Evolutionary conservation across 2,797 vertebrate species (phyloP).

Genomic region (Coreius guichenoti): DNA sequence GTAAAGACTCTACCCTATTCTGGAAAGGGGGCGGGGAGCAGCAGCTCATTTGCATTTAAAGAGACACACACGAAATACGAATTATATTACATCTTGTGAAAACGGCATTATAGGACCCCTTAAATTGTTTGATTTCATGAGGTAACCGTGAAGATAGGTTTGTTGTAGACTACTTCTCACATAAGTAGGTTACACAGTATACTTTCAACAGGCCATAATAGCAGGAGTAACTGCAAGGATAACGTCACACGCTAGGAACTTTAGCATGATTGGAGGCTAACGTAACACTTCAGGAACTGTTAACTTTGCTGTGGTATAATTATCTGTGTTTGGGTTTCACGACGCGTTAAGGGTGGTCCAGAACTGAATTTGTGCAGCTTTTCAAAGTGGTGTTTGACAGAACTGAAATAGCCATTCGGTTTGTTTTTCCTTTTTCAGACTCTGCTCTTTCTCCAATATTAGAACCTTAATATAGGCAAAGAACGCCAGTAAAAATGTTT

Average conservation of each 20-base stretch:
- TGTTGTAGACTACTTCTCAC: neutral
- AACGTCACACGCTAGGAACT: neutral
- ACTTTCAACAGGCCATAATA: neutral
- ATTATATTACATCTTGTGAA: no score
- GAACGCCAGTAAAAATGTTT: conserved; percentile 30
- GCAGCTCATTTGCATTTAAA: no score
- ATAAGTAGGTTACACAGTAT: neutral
- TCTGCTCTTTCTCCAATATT: conserved; percentile 32
- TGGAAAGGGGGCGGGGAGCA: no score
- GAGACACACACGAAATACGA: no score
- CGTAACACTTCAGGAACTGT: conserved; percentile 33
- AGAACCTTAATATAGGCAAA: conserved; percentile 50
- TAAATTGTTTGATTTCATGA: neutral
- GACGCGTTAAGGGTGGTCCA: conserved; percentile 40
- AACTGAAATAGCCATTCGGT: conserved; percentile 46
- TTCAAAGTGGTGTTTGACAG: conserved; percentile 54
- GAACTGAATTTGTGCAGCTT: conserved; percentile 47
- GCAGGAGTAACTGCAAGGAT: neutral
- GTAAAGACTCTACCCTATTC: no score
- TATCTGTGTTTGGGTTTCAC: conserved; percentile 54
- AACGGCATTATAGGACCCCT: neutral
- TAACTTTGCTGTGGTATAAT: conserved; percentile 37
- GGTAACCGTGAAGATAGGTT: neutral
- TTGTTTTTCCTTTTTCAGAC: conserved; percentile 55
- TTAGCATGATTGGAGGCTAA: conserved; percentile 42